Conservation (phyloP, 53 echinoderm and acorn worm species). For the Echinometra lucunter region DNA sequence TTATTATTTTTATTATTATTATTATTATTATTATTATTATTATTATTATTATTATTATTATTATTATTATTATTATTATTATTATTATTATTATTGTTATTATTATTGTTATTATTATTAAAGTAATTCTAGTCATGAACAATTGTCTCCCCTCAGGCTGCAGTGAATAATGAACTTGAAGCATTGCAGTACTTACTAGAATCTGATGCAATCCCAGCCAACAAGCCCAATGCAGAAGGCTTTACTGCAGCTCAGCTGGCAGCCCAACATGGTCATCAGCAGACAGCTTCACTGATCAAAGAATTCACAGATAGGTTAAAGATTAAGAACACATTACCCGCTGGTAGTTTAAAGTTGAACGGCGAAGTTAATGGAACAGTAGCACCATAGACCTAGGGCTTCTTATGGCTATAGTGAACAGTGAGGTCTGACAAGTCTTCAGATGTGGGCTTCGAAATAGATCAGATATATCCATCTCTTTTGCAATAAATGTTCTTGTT, state of each 20-base stretch:
- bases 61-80: no score
- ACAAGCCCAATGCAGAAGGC: constrained; percentile 67
- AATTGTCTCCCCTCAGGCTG: constrained; percentile 57
- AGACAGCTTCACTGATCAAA: constrained; percentile 23
- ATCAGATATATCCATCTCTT: no score
- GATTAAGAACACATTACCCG: neutral
- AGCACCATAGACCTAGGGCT: neutral
- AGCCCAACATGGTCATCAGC: constrained; percentile 46
- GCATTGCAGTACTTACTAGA: constrained; percentile 74
- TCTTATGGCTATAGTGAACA: no score
- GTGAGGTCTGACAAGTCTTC: no score
- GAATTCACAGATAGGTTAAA: constrained; percentile 21
- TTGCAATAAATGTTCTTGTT: no score
- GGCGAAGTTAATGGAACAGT: neutral
- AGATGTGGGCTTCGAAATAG: no score
- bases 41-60: no score
- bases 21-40: no score
- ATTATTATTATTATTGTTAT: no score
- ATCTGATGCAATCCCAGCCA: constrained; percentile 66
- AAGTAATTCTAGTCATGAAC: neutral
- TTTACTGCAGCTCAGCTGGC: constrained; percentile 61
- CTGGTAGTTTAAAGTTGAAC: constrained; percentile 14
- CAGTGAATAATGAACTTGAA: constrained; percentile 64
- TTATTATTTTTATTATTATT: no score
- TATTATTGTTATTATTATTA: neutral